Evolutionary conservation across 2,113 vertebrate genomes (phyloP), one percentile per base, ranked within the genome.

Genomic region (Lontra canadensis): DNA sequence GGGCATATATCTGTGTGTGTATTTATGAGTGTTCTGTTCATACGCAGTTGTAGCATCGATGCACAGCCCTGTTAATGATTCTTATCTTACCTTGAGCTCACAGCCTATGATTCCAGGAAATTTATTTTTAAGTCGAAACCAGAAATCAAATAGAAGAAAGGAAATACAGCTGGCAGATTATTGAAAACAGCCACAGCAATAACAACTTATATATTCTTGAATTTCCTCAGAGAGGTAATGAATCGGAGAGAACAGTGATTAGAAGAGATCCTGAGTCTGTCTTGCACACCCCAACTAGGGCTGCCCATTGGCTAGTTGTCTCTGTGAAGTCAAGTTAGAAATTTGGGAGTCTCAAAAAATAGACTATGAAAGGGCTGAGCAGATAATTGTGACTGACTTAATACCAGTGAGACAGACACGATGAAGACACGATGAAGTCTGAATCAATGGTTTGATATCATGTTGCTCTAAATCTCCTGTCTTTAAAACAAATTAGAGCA

Each of bases 401-500:
- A 69, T 49, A 25, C 42, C 74, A 88, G 15, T n/a, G 42, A 76
- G 55, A 84, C 1, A 29, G 67, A 82, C n/a, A 61, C 34, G 79
- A 12, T 49, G 67, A 96, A 34, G 67, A 82, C n/a, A 67, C 34
- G 74, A 12, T 49, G 67, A 96, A 74, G 25, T 86, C 26, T 34
- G n/a, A 96, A 89, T 81, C 25, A 42, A 44, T 49, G 55, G 5
- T 15, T 85, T 74, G 23, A 55, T 59, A 36, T 9, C 23, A 15
- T 36, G 52, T 47, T 82, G n/a, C 55, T 94, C 59, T 94, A 95
- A 91, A 79, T 83, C 44, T 87, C n/a, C 7, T 36, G 17, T 74
- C 63, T 96, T 86, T 63, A 88, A 94, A 67, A 69, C 69, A 94
- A 95, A 95, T 39, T 69, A 36, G 13, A 12, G 15, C 80, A 55